These are phyloP conservation scores for Pteropus rufus DNA, from an alignment of 2,797 vertebrate genomes.

Conservation along the genomic window DNA sequence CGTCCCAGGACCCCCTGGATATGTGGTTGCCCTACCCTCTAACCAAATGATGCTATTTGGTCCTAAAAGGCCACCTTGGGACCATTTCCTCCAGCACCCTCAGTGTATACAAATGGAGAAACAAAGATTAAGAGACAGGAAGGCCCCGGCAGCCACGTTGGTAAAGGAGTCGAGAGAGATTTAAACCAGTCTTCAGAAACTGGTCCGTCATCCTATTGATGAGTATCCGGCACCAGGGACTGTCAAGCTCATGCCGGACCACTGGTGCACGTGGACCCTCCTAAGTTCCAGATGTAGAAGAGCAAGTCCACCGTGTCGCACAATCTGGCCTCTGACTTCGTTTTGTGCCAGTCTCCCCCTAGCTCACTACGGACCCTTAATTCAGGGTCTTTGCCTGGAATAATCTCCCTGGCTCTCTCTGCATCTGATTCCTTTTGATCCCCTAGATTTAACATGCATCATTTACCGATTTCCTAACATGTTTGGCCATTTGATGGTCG, in stretches of 20 bases:
- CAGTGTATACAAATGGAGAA: not conserved
- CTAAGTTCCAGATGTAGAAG: not conserved
- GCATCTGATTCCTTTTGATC: not conserved
- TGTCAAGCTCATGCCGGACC: not conserved
- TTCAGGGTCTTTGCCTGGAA: not conserved
- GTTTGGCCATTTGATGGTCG: fast-evolving
- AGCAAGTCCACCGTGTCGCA: fast-evolving
- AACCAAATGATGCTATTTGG: not conserved
- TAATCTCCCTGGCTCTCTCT: not conserved
- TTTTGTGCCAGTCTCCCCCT: fast-evolving
- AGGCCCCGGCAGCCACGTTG: not conserved
- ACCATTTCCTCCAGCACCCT: not conserved
- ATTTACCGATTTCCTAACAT: not conserved
- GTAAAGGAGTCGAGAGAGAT: not conserved
- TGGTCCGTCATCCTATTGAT: not conserved
- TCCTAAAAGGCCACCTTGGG: not conserved
- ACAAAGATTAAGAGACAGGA: not conserved
- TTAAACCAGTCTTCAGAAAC: not conserved
- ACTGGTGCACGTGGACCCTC: fast-evolving
- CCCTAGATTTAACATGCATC: not conserved
- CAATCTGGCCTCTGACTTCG: not conserved
- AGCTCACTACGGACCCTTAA: not conserved
- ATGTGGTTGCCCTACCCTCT: fast-evolving
- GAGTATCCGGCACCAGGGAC: not conserved
- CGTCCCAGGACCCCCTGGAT: not conserved